A percentile compares a stretch with the other conserved stretches of the same genome.
These are phyloP conservation scores for Heliconius charithonia DNA, from an alignment of 2,888 invertebrate genomes.

Conservation along the genomic window DNA sequence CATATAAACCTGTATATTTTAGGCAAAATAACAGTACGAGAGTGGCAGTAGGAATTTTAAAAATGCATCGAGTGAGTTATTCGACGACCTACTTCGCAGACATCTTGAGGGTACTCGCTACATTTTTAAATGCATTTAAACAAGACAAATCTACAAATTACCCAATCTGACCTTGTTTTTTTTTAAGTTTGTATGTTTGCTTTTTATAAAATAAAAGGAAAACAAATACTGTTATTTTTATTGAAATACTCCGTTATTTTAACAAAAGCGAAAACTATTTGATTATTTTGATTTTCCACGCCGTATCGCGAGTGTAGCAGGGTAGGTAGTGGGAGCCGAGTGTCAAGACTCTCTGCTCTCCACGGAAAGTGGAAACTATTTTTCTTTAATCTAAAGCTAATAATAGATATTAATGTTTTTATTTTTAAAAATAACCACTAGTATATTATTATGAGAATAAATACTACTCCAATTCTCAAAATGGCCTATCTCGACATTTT, in stretches of 20 bases:
- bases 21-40: slow-evolving; percentile 7
- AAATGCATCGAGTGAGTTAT: slow-evolving; percentile 44
- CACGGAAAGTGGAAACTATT: no score
- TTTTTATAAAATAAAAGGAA: slow-evolving; percentile 24
- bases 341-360: no score
- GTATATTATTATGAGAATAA: no score
- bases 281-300: no score
- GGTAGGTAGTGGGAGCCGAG: no score
- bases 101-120: slow-evolving; percentile 40
- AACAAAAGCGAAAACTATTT: not conserved
- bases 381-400: no score
- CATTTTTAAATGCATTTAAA: slow-evolving; percentile 42
- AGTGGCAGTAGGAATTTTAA: slow-evolving; percentile 37
- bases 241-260: not conserved
- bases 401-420: no score
- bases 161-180: slow-evolving; percentile 1
- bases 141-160: slow-evolving; percentile 15
- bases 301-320: no score
- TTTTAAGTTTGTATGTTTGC: slow-evolving; percentile 31
- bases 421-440: no score
- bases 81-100: slow-evolving; percentile 36
- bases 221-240: slow-evolving; percentile 4
- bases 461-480: no score
- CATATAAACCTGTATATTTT: slow-evolving; percentile 1
- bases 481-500: no score